Evolutionary conservation across 2,888 invertebrate genomes (phyloP), one percentile per base, ranked within the genome.

Genomic region (Anaspis maculata): DNA sequence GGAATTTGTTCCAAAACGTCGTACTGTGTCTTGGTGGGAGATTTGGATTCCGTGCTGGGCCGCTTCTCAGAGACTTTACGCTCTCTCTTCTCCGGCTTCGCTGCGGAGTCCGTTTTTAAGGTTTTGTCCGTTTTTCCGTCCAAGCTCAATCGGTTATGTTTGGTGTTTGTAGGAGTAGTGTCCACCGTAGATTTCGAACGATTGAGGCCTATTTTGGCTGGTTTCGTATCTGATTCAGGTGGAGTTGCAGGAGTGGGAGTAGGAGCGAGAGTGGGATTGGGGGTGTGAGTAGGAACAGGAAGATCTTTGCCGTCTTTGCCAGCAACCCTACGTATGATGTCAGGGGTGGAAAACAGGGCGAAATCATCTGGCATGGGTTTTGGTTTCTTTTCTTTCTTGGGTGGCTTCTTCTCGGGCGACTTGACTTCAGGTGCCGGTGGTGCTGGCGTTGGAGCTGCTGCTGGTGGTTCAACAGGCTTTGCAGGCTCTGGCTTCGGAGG

Each of bases 271-370:
- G n/a, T n/a, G n/a, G n/a, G n/a, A n/a, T n/a, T n/a, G n/a, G n/a
- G n/a, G n/a, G n/a, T n/a, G n/a, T n/a, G n/a, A 19, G 19, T 19
- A 19, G 19, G 19, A 9, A 57, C 42, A 22, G 58, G 49, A n/a
- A n/a, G n/a, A n/a, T n/a, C n/a, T n/a, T n/a, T n/a, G n/a, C n/a
- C n/a, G 3, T 57, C 42, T 15, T 56, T 55, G 36, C 66, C 57
- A 11, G 68, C 45, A 25, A 83, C 79, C 49, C 83, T 70, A 49
- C 82, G 70, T 36, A 83, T 83, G 32, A 84, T 82, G 68, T 85
- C 85, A 12, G 85, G 84, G 24, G 83, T 77, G 3, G 84, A 83
- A 59, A 85, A 84, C 36, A 85, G 62, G 21, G 82, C 79, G 36
- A 83, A 74, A 71, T 77, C 77, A 53, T 77, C 76, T 19, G 64